phyloP scores from a whole-genome alignment of 2,888 invertebrate genomes.

The Eilema griseolum region DNA sequence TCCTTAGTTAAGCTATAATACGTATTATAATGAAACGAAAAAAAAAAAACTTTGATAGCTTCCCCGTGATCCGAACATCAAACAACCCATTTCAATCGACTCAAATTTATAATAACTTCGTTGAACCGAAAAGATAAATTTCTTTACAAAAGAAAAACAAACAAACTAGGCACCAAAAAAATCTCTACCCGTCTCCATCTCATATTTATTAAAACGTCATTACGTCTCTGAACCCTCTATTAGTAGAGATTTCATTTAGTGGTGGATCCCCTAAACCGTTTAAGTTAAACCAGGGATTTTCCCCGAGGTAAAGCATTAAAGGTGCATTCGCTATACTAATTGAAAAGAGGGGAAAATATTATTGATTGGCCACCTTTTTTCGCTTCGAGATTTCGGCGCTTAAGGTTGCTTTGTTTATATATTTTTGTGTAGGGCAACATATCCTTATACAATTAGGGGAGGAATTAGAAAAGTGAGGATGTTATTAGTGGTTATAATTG shows the following conservation, averaged over 20 bases:
- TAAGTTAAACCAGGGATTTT: conserved; percentile 76
- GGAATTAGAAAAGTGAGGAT: background rate
- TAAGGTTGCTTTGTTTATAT: conserved; percentile 9
- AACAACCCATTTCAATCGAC: conserved; percentile 14
- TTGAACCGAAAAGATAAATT: conserved; percentile 17
- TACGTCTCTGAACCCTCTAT: conserved; percentile 52
- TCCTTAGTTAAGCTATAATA: too few species aligned
- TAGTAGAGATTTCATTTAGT: conserved; percentile 68
- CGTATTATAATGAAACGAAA: too few species aligned
- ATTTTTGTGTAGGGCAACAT: background rate
- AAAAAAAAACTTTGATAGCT: background rate
- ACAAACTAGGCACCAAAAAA: conserved; percentile 15
- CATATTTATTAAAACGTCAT: conserved; percentile 59
- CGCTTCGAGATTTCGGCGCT: conserved; percentile 26
- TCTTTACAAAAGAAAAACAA: conserved; percentile 14
- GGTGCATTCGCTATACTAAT: conserved; percentile 81
- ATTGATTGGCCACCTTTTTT: conserved; percentile 67
- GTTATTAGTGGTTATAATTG: background rate
- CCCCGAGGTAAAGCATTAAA: conserved; percentile 74
- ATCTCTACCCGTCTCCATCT: conserved; percentile 25
- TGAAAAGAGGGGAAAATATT: conserved; percentile 73
- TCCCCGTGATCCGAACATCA: background rate
- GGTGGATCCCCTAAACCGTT: conserved; percentile 75
- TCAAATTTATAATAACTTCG: background rate
- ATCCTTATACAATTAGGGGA: background rate